Conservation (phyloP, 2,797 vertebrate species). For the Melanotaenia nigrans region DNA sequence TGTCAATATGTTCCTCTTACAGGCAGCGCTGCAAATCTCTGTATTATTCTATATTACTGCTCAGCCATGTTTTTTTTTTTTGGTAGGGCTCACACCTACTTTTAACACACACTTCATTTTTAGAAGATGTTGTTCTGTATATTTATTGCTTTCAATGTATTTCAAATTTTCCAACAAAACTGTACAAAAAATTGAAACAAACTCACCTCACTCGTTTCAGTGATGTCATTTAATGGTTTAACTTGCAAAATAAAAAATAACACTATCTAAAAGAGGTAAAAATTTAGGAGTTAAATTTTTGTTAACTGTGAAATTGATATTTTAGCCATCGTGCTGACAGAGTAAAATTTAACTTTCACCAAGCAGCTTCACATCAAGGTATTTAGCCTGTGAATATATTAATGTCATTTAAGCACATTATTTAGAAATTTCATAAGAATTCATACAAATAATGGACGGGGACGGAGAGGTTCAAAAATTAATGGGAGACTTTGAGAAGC, state of each 20-base stretch:
- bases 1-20: slow-evolving; percentile 88
- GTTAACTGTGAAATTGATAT: slow-evolving; percentile 9
- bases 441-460: slow-evolving; percentile 80
- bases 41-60: slow-evolving; percentile 2
- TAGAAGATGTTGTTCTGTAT: not conserved
- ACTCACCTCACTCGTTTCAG: not conserved
- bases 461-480: slow-evolving; percentile 82
- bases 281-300: not conserved
- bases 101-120: not conserved
- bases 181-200: not conserved
- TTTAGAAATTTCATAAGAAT: slow-evolving; percentile 80
- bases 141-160: not conserved
- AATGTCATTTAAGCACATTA: slow-evolving; percentile 74
- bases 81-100: not conserved
- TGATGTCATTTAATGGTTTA: not conserved
- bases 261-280: not conserved
- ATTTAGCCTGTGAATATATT: slow-evolving; percentile 22
- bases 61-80: not conserved
- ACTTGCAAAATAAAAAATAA: not conserved
- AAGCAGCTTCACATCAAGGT: slow-evolving; percentile 6
- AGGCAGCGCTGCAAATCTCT: slow-evolving; percentile 55
- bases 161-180: not conserved
- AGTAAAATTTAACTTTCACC: slow-evolving; percentile 15
- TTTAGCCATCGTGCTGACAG: not conserved
- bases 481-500: slow-evolving; percentile 82